Conservation (phyloP, 2,797 vertebrate species). For the Alca torda region DNA sequence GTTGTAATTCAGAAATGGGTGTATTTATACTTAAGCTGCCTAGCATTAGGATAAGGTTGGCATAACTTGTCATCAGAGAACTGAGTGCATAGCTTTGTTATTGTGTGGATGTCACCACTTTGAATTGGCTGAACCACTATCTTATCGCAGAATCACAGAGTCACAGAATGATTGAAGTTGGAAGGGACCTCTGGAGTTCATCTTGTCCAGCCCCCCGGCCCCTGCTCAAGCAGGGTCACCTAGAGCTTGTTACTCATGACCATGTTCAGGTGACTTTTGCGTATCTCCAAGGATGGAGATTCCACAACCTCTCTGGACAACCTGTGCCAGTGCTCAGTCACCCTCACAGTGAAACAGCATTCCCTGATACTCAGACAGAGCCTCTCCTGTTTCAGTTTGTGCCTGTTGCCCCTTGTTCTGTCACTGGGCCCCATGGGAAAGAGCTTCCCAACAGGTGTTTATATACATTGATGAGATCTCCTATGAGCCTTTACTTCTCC, state of each 20-base stretch:
- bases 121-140: background rate
- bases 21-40: background rate
- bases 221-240: background rate
- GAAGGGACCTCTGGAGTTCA: background rate
- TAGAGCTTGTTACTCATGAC: background rate
- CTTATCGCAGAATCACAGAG: background rate
- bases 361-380: background rate
- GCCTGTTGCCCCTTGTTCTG: background rate
- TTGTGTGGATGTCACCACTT: background rate
- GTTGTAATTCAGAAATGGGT: background rate
- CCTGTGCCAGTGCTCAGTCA: background rate
- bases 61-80: background rate
- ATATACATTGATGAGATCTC: background rate
- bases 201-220: background rate
- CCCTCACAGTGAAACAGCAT: background rate
- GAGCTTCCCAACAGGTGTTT: background rate
- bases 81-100: background rate
- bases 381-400: background rate
- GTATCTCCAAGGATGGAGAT: background rate
- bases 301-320: background rate
- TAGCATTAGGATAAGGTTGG: background rate
- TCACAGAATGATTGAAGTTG: background rate
- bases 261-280: background rate
- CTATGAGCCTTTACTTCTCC: background rate
- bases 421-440: background rate